These are phyloP conservation scores for Halocynthia aurantium DNA, from an alignment of 23 tunicate genomes.

Conservation along the genomic window DNA sequence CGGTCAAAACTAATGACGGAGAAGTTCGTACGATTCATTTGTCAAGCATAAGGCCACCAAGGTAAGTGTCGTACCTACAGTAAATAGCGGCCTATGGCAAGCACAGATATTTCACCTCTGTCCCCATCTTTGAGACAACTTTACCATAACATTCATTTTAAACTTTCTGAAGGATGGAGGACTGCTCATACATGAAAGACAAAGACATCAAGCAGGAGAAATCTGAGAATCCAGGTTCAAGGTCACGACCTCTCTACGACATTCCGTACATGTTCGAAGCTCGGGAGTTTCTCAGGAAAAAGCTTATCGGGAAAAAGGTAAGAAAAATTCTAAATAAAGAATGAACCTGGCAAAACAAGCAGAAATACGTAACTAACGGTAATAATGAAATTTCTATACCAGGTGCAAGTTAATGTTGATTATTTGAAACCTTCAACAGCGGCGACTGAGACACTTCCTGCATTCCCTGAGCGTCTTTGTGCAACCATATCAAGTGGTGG, in stretches of 20 bases:
- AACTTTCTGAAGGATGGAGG: constrained; percentile 36
- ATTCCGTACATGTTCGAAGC: constrained; percentile 99
- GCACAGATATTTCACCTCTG: too few species aligned
- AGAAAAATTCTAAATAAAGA: neutral
- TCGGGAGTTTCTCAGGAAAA: constrained; percentile 87
- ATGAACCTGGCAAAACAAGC: neutral
- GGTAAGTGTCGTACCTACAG: constrained; percentile 15
- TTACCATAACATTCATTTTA: too few species aligned
- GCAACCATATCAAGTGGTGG: constrained; percentile 77
- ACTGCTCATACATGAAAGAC: constrained; percentile 32
- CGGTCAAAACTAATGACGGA: constrained; percentile 51
- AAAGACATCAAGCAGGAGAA: constrained; percentile 29
- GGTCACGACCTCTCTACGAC: constrained; percentile 73
- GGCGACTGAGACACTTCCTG: constrained; percentile 47
- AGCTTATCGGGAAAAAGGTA: constrained; percentile 93
- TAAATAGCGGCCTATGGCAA: too few species aligned
- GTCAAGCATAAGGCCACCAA: constrained; percentile 87
- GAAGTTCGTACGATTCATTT: constrained; percentile 65
- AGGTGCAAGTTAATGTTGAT: constrained; percentile 81
- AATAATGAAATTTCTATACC: neutral
- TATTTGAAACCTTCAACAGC: constrained; percentile 76
- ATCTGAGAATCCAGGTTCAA: constrained; percentile 20
- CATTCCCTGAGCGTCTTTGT: constrained; percentile 84
- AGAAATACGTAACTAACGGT: neutral
- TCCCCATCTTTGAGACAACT: too few species aligned